Base-by-base conservation (phyloP, 64 coral and sea anemone genomes). In the Anthopleura sola region DNA sequence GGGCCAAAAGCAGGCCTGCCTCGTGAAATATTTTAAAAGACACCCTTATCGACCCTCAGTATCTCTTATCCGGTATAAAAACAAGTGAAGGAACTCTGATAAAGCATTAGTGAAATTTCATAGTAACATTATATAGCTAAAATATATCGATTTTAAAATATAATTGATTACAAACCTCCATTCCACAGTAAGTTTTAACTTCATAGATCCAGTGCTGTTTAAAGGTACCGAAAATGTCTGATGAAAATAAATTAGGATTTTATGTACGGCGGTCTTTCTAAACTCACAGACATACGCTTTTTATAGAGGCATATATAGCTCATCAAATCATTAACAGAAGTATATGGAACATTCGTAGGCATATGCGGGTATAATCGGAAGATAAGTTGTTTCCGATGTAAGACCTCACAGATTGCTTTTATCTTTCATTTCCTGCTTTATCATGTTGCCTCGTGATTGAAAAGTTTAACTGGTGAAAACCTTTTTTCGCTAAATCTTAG, bases 201-300 rank as follows among this genome's bases (percentile, higher is more conserved):
- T 96, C 54, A 96, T 86, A 11, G 94, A 96, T 37, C 94, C 94
- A 38, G 90, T 96, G 77, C 94, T 96, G 79, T 96, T 96, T n/a
- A 96, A 66, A 50, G 94, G 94, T 31, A 96, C 94, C 33, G 90
- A 88, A 71, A 96, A 76, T 32, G 85, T 89, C 94, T 96, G 78
- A 28, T 60, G 64, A 58, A 82, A 37, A 55, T 23, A 76, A 51
- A 85, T n/a, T n/a, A n/a, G n/a, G n/a, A n/a, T n/a, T n/a, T n/a
- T n/a, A n/a, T n/a, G n/a, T n/a, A n/a, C n/a, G n/a, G n/a, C n/a
- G n/a, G n/a, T n/a, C n/a, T n/a, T n/a, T n/a, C n/a, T n/a, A n/a
- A n/a, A n/a, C n/a, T n/a, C n/a, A n/a, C n/a, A n/a, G n/a, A n/a
- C n/a, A n/a, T 44, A 44, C 4, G 40, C 4, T 8, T 44, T 44